Evolutionary conservation across 2,888 invertebrate species (phyloP).

Genomic region (Lissocephala sabroskyi): DNA sequence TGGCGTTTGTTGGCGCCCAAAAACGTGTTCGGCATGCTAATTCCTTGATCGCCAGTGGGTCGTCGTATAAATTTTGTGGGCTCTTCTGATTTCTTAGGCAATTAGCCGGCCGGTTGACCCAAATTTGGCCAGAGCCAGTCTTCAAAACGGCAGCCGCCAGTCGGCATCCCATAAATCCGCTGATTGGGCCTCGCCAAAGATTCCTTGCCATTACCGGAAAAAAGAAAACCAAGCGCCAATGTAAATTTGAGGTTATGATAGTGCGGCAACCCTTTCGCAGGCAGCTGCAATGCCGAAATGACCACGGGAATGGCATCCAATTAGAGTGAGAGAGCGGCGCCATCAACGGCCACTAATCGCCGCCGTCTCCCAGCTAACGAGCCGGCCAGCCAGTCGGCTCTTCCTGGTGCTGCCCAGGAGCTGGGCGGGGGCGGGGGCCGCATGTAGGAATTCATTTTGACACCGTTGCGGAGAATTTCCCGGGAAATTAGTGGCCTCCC

Average conservation of each 20-base stretch:
- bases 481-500: constrained; percentile 39
- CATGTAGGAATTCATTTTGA: constrained; percentile 61
- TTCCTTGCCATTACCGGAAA: not conserved
- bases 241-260: constrained; percentile 34
- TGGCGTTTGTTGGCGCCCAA: constrained; percentile 6
- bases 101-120: constrained; percentile 52
- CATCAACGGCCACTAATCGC: constrained; percentile 21
- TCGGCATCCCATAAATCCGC: not conserved
- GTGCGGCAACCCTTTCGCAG: constrained; percentile 5
- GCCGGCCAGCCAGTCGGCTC: constrained; percentile 2
- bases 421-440: constrained; percentile 9
- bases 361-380: constrained; percentile 31
- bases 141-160: not conserved
- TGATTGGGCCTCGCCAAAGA: not conserved
- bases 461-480: constrained; percentile 46
- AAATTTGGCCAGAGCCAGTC: constrained; percentile 28
- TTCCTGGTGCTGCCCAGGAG: not conserved
- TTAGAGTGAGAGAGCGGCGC: constrained; percentile 21
- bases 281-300: constrained; percentile 4
- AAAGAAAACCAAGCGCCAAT: not conserved
- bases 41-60: constrained; percentile 30
- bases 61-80: constrained; percentile 19
- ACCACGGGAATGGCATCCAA: constrained; percentile 15
- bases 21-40: constrained; percentile 60
- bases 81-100: constrained; percentile 39